Evolutionary conservation across 2,113 vertebrate species (phyloP).

Genomic region (Casuarius casuarius): DNA sequence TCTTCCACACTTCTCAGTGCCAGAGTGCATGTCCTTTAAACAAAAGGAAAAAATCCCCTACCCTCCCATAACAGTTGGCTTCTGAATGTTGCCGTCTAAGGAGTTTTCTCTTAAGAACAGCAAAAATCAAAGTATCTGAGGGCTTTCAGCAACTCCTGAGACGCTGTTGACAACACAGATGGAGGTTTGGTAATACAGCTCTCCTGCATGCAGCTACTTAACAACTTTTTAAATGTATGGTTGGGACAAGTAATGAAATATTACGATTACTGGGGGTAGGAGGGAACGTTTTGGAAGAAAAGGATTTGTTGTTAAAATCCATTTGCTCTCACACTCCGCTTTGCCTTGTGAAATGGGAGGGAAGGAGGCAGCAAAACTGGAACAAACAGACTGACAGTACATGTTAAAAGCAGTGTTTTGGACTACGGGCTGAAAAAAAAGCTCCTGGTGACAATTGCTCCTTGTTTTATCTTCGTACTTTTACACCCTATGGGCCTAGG

Average conservation of each 20-base stretch:
- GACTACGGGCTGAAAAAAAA: not conserved
- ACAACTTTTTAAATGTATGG: not conserved
- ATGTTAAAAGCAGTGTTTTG: not conserved
- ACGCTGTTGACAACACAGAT: not conserved
- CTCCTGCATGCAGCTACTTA: slow-evolving; percentile 34
- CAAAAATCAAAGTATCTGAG: slow-evolving; percentile 46
- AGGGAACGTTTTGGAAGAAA: not conserved
- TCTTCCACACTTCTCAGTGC: slow-evolving; percentile 33
- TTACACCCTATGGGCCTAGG: slow-evolving; percentile 21
- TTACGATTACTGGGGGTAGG: not conserved
- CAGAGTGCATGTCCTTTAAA: slow-evolving; percentile 31
- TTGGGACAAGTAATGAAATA: slow-evolving; percentile 28
- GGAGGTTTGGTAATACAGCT: slow-evolving; percentile 21
- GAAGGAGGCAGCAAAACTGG: not conserved
- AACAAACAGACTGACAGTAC: not conserved
- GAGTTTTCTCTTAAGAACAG: slow-evolving; percentile 29
- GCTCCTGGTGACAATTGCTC: slow-evolving; percentile 9
- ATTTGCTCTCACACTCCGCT: not conserved
- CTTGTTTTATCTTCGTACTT: slow-evolving; percentile 53
- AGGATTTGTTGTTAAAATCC: not conserved
- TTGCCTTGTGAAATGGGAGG: not conserved
- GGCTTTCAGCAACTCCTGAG: slow-evolving; percentile 57
- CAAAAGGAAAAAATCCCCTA: slow-evolving; percentile 25
- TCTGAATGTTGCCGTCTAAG: slow-evolving; percentile 32
- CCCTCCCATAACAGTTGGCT: slow-evolving; percentile 34